Percentiles rank a stretch among this genome's conserved stretches.
Conservation (phyloP, 2,888 invertebrate genomes). For the Oegoconia quadripuncta region DNA sequence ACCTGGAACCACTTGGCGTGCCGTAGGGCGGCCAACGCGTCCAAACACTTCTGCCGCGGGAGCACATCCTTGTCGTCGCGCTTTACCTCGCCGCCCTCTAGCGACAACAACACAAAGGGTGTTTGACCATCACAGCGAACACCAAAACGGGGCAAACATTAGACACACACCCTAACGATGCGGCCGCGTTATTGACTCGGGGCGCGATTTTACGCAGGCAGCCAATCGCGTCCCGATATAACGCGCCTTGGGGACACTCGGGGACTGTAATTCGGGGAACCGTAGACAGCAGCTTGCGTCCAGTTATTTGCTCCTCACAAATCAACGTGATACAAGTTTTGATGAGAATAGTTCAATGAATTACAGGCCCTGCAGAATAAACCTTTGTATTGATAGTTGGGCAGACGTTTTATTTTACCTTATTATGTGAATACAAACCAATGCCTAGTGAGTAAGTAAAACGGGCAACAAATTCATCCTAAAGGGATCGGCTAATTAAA, state of each 20-base stretch:
- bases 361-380: no score
- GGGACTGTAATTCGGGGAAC: conserved; percentile 1
- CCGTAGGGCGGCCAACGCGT: conserved; percentile 99
- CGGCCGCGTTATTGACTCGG: conserved; percentile 16
- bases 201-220: conserved; percentile 15
- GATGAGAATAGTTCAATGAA: no score
- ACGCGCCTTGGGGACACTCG: conserved; percentile 12
- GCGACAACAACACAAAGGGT: conserved; percentile 83
- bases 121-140: conserved; percentile 84
- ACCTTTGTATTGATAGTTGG: no score
- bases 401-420: no score
- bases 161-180: conserved; percentile 6
- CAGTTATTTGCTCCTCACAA: no score
- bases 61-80: conserved; percentile 95
- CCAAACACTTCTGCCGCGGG: conserved; percentile 99
- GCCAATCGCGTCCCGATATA: conserved; percentile 21
- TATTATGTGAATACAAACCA: no score
- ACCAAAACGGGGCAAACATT: conserved; percentile 76
- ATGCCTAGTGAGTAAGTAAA: neutral
- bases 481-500: conserved; percentile 24
- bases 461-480: neutral
- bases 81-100: conserved; percentile 81
- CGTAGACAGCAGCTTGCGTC: neutral
- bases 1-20: conserved; percentile 99
- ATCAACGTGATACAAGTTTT: no score